Percentiles rank a stretch among this genome's conserved stretches.
These are phyloP conservation scores for Tachysurus fulvidraco DNA, from an alignment of 2,113 vertebrate genomes.

Conservation along the genomic window DNA sequence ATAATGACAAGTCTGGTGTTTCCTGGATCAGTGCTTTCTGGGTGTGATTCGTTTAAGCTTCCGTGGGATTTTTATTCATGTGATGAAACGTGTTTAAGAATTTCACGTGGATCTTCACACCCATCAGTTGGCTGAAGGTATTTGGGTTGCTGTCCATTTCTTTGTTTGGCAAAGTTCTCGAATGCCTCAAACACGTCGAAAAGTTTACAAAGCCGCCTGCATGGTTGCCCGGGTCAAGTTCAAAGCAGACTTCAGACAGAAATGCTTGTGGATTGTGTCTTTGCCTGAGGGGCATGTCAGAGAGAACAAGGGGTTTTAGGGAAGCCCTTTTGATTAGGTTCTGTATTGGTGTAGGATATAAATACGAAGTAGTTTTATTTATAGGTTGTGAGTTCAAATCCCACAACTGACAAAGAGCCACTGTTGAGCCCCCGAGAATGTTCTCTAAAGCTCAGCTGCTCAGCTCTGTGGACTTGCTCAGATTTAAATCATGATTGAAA, in stretches of 20 bases:
- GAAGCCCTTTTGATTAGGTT: not conserved
- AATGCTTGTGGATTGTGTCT: not conserved
- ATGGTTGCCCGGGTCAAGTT: slow-evolving; percentile 6
- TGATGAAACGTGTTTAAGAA: not conserved
- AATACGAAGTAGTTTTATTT: not conserved
- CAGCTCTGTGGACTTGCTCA: not conserved
- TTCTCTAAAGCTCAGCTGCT: not conserved
- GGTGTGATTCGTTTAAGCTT: not conserved
- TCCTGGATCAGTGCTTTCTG: not conserved
- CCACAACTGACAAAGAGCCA: not conserved
- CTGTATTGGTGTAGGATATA: not conserved
- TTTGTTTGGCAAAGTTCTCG: not conserved
- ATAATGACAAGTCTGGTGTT: not conserved
- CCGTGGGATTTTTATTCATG: not conserved
- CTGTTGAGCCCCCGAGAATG: not conserved
- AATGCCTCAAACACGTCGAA: not conserved
- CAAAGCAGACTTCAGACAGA: not conserved
- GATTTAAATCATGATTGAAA: not conserved
- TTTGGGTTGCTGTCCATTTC: not conserved
- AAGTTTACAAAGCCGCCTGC: not conserved
- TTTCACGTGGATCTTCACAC: not conserved
- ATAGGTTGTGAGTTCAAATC: not conserved
- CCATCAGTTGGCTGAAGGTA: not conserved
- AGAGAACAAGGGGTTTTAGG: not conserved
- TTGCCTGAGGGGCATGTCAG: not conserved